Base-by-base conservation (phyloP, 2,888 invertebrate species). In the Acrobasis suavella region DNA sequence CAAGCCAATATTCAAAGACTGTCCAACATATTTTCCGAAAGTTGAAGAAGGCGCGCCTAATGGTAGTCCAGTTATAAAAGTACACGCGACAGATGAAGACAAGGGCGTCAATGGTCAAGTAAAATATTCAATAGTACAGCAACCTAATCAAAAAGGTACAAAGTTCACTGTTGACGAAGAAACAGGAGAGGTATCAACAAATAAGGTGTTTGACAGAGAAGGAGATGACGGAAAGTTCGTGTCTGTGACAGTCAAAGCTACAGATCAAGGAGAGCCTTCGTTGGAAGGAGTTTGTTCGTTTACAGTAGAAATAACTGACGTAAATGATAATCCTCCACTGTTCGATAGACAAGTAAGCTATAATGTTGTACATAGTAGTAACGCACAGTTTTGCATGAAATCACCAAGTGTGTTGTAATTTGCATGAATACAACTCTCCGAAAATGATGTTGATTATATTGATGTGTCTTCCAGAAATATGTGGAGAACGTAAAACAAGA, bases 211-310 rank as follows among this genome's bases (percentile, higher is more conserved):
- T 83, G 98, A 99, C 91, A 95, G 98, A 67, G 99, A 99, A 91
- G 98, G 98, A 0, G 98, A 99, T 75, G 98, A 98, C 83, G 98
- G 98, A 9, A 98, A 98, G 90, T 98, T 98, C 86, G 98, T 98
- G 8, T 98, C 98, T 0, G 98, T 98, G 7, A 99, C 98, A 0
- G 97, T 99, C 0, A 98, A 99, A 90, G 99, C 99, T 7, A 98
- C 98, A 0, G 99, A 99, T 94, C 97, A 98, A 83, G 99, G 99
- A n/a, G 98, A 98, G 84, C 98, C 99, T 1, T 98, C 98, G 0
- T 88, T 99, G 71, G 99, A 99, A 88, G 98, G 99, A 37, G 98
- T 99, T 71, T 99, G 99, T 87, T 99, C 99, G 9, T 99, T 99
- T 85, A 98, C 98, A 15, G 98, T 98, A 56, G 98, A 98, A 93